phyloP scores from a whole-genome alignment of 1,140 invertebrate genomes.

The Euura lappo region DNA sequence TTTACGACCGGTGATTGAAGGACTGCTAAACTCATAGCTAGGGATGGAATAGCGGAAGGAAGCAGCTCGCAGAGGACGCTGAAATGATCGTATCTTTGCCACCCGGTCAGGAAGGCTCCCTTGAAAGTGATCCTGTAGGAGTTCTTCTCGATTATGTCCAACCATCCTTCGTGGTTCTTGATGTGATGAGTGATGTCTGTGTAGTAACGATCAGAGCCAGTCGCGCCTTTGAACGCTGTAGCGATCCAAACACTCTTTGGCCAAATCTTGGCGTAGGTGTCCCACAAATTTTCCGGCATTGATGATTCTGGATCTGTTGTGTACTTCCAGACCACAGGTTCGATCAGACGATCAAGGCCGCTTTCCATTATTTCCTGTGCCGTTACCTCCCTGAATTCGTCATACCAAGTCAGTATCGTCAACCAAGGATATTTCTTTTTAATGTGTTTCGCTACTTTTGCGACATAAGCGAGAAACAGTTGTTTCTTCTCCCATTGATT shows the following conservation, averaged over 20 bases:
- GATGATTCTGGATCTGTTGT: slow-evolving; percentile 65
- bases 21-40: slow-evolving; percentile 67
- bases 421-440: slow-evolving; percentile 67
- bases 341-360: slow-evolving; percentile 71
- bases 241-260: slow-evolving; percentile 84
- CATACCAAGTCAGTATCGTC: slow-evolving; percentile 90
- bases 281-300: slow-evolving; percentile 71
- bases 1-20: slow-evolving; percentile 48
- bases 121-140: slow-evolving; percentile 64
- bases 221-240: slow-evolving; percentile 89
- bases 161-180: slow-evolving; percentile 77
- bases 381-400: slow-evolving; percentile 83
- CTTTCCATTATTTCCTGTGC: slow-evolving; percentile 67
- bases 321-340: slow-evolving; percentile 85
- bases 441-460: slow-evolving; percentile 66
- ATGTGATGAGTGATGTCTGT: slow-evolving; percentile 65
- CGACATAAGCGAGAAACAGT: slow-evolving; percentile 76
- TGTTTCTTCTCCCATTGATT: slow-evolving; percentile 59
- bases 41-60: slow-evolving; percentile 71
- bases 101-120: slow-evolving; percentile 69
- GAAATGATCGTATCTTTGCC: slow-evolving; percentile 85
- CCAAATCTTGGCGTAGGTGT: slow-evolving; percentile 82
- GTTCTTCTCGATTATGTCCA: slow-evolving; percentile 66
- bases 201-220: slow-evolving; percentile 75
- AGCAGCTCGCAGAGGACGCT: slow-evolving; percentile 79